phyloP scores from a whole-genome alignment of 2,797 vertebrate species.

The Peromyscus melanophrys region DNA sequence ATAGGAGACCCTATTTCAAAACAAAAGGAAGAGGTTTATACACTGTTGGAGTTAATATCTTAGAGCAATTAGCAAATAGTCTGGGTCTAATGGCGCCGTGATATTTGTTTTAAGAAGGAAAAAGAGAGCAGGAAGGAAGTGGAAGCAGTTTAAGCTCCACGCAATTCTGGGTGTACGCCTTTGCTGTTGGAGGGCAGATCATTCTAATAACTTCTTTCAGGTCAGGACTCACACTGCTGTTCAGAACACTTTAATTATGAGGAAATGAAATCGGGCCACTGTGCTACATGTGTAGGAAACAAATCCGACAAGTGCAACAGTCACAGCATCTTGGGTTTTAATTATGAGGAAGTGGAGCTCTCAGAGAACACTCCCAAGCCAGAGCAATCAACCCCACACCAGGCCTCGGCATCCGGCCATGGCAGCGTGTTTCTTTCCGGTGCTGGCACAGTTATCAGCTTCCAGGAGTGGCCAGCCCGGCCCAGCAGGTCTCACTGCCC shows the following conservation, averaged over 20 bases:
- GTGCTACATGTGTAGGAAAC: background rate
- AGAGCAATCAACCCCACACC: slow-evolving; percentile 6
- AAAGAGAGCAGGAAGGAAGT: background rate
- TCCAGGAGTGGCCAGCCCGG: background rate
- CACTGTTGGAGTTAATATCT: background rate
- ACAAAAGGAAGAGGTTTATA: background rate
- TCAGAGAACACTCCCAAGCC: slow-evolving; percentile 44
- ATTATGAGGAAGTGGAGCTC: slow-evolving; percentile 53
- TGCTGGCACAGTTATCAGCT: background rate
- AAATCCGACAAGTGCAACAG: background rate
- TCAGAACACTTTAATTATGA: slow-evolving; percentile 53
- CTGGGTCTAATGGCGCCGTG: background rate
- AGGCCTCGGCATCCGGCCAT: background rate
- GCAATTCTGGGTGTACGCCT: background rate
- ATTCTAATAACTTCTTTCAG: slow-evolving; percentile 57
- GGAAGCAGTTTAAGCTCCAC: background rate
- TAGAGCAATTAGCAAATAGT: background rate
- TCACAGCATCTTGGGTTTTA: slow-evolving; percentile 35
- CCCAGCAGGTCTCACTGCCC: background rate
- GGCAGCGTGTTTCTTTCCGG: background rate
- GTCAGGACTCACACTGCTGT: slow-evolving; percentile 25
- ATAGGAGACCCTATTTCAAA: background rate
- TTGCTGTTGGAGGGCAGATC: slow-evolving; percentile 21
- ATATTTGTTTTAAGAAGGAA: background rate
- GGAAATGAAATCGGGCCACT: slow-evolving; percentile 57